Evolutionary conservation across 2,797 vertebrate genomes (phyloP).

Genomic region (Amniataba percoides): DNA sequence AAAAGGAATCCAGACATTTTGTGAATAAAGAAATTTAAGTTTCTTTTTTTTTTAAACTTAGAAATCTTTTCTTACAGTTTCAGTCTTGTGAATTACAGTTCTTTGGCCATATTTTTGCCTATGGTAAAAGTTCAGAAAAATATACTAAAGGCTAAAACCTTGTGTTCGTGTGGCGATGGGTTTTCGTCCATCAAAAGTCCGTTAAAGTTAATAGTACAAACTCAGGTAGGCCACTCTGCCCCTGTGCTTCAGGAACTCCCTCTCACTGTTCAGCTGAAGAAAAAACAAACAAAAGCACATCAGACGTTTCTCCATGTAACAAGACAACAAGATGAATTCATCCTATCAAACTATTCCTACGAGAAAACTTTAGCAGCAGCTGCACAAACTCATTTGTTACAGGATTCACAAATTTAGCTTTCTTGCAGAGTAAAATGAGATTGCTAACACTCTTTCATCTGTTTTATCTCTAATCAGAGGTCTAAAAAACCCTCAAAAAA

Average conservation of each 20-base stretch:
- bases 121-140: background rate
- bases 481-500: background rate
- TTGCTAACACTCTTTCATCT: background rate
- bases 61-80: background rate
- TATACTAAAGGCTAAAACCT: background rate
- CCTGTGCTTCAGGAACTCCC: slow-evolving; percentile 83
- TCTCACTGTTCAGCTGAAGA: slow-evolving; percentile 85
- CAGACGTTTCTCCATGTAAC: background rate
- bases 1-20: slow-evolving; percentile 45
- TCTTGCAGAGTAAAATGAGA: background rate
- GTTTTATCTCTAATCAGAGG: background rate
- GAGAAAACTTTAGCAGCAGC: background rate
- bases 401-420: rapidly evolving
- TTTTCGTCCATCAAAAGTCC: slow-evolving; percentile 1
- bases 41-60: slow-evolving; percentile 37
- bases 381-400: too few relatives aligned
- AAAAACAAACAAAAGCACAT: slow-evolving; percentile 23
- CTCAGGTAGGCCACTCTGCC: slow-evolving; percentile 88
- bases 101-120: background rate
- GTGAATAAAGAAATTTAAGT: slow-evolving; percentile 57
- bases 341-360: background rate
- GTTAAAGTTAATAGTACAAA: slow-evolving; percentile 61
- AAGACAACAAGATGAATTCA: background rate
- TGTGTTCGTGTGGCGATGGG: rapidly evolving
- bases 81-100: background rate